Conservation (phyloP, 2,888 invertebrate genomes). For the Parascotia fuliginaria region DNA sequence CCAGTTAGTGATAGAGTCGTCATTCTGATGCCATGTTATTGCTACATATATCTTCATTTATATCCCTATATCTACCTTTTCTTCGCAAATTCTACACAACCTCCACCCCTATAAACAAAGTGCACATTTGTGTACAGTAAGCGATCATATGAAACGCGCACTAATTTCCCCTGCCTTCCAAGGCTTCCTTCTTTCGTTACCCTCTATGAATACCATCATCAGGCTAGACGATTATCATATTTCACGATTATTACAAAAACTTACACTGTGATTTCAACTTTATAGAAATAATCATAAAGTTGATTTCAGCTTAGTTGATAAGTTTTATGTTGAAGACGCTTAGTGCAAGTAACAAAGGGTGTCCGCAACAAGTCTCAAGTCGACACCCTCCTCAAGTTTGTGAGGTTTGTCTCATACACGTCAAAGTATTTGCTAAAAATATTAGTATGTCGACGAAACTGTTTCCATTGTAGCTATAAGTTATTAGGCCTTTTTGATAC, state of each 20-base stretch:
- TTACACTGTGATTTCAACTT: background rate
- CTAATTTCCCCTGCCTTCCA: conserved; percentile 63
- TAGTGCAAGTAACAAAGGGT: conserved; percentile 61
- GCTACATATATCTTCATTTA: no score
- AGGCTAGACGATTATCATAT: conserved; percentile 80
- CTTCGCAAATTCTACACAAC: no score
- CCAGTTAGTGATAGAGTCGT: no score
- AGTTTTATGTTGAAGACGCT: conserved; percentile 39
- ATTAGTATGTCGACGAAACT: conserved; percentile 55
- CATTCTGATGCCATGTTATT: no score
- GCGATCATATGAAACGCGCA: conserved; percentile 63
- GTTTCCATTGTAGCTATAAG: conserved; percentile 25
- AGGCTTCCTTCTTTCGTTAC: conserved; percentile 69
- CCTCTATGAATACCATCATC: conserved; percentile 82
- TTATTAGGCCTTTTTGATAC: no score
- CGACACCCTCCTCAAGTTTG: conserved; percentile 65
- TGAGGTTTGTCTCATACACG: conserved; percentile 71
- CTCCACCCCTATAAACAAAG: conserved; percentile 16
- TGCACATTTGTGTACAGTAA: conserved; percentile 32
- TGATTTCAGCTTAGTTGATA: conserved; percentile 10
- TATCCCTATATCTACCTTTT: no score
- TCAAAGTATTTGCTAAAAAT: conserved; percentile 76
- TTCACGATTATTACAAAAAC: conserved; percentile 58
- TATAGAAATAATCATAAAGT: conserved; percentile 4
- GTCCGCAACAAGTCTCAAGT: conserved; percentile 72